These are phyloP conservation scores for Euborellia annulipes DNA, from an alignment of 1,140 invertebrate genomes.

Conservation along the genomic window DNA sequence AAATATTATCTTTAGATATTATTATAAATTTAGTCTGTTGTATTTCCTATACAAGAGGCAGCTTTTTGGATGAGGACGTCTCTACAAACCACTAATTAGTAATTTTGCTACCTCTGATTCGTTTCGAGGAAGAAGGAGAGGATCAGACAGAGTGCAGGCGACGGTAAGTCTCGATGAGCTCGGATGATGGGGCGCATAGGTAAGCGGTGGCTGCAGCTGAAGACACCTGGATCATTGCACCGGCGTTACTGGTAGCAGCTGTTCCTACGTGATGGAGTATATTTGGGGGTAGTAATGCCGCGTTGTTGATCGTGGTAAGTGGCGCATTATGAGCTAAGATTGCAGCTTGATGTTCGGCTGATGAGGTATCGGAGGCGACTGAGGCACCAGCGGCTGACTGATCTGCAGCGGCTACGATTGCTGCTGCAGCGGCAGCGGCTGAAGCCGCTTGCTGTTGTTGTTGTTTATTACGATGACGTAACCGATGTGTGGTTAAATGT, in stretches of 20 bases:
- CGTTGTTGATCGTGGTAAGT: constrained; percentile 10
- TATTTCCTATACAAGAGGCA: too few species aligned
- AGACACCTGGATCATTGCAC: constrained; percentile 5
- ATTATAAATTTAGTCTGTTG: too few species aligned
- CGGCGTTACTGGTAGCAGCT: background rate
- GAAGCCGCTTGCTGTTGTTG: constrained; percentile 17
- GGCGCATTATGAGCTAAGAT: background rate
- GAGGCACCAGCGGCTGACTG: constrained; percentile 13
- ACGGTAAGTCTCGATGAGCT: constrained; percentile 13
- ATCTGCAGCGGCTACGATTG: constrained; percentile 11
- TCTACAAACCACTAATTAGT: too few species aligned
- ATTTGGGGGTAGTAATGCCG: constrained; percentile 8
- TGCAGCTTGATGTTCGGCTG: background rate
- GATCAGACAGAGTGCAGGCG: constrained; percentile 12
- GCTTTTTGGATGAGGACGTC: too few species aligned
- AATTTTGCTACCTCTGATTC: too few species aligned
- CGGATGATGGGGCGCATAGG: constrained; percentile 7
- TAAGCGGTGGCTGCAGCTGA: constrained; percentile 10
- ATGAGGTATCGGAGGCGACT: constrained; percentile 5
- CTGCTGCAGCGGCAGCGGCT: constrained; percentile 10
- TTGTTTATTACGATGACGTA: constrained; percentile 28
- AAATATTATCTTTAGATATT: too few species aligned
- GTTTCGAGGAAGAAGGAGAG: background rate
- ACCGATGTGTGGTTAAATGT: constrained; percentile 32
- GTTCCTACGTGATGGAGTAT: constrained; percentile 7